Evolutionary conservation across 2,797 vertebrate genomes (phyloP).

Genomic region (Lepidocolaptes lacrymiger): DNA sequence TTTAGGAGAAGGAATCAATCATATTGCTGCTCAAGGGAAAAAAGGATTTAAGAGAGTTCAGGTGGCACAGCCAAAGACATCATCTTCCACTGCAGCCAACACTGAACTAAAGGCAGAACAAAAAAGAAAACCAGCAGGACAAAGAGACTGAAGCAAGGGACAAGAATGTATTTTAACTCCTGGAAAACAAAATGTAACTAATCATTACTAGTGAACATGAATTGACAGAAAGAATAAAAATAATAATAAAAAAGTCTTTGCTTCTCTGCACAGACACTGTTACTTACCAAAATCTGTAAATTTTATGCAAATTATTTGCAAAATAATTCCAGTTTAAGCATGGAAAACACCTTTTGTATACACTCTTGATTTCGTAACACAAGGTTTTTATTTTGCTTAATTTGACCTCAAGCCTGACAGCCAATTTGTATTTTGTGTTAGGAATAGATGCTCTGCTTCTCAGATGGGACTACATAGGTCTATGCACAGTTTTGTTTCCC

Average conservation of each 20-base stretch:
- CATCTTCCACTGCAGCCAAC: neutral
- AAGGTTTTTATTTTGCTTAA: neutral
- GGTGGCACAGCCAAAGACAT: neutral
- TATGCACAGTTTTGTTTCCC: neutral
- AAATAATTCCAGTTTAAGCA: neutral
- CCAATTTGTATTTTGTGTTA: neutral
- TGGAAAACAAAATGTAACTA: neutral
- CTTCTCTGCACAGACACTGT: neutral
- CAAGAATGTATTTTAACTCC: neutral
- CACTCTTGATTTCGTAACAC: neutral
- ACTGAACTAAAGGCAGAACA: neutral
- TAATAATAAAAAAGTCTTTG: no score
- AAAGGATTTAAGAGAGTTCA: neutral
- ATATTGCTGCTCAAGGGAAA: neutral
- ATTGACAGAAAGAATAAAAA: neutral
- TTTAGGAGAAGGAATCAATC: slow-evolving; percentile 17
- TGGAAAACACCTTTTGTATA: neutral
- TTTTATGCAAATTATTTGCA: neutral
- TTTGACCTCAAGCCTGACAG: neutral
- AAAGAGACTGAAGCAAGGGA: neutral
- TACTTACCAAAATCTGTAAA: neutral
- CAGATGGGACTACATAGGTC: neutral
- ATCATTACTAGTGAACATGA: neutral
- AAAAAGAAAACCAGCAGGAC: neutral
- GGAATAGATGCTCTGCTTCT: neutral